Percentiles rank a stretch among this genome's conserved stretches.
Evolutionary conservation across 2,888 invertebrate genomes (phyloP).

Genomic region (Stenchaetothrips biformis): DNA sequence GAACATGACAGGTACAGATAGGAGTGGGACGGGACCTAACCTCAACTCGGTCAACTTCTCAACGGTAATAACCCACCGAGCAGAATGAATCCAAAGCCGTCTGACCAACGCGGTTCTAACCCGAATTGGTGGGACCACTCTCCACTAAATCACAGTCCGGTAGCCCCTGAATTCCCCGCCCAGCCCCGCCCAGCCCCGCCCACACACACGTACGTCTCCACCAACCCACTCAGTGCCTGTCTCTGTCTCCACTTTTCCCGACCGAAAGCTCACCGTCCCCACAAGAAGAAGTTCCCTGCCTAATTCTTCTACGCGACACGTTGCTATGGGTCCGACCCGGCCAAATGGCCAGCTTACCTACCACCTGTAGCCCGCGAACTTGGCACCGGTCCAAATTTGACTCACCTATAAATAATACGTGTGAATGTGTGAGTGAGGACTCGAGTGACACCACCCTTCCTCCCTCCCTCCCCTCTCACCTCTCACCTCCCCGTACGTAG

Average conservation of each 20-base stretch:
- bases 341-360: background rate
- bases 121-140: background rate
- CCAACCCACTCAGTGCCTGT: background rate
- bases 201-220: background rate
- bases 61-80: background rate
- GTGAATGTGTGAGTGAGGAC: background rate
- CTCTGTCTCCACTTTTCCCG: background rate
- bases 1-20: background rate
- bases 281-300: background rate
- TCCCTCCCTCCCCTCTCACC: background rate
- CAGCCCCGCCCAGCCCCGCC: background rate
- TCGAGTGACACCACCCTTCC: background rate
- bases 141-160: background rate
- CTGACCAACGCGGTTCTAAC: background rate
- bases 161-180: background rate
- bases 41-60: background rate
- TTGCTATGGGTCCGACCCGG: background rate
- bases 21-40: background rate
- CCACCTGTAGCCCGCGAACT: background rate
- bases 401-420: slow-evolving; percentile 8
- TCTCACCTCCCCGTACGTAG: background rate
- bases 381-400: background rate
- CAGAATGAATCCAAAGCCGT: background rate
- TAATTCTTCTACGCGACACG: background rate
- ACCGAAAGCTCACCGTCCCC: background rate